Conservation (phyloP, 2,888 invertebrate species). For the Xestoiulus laeticollis region DNA sequence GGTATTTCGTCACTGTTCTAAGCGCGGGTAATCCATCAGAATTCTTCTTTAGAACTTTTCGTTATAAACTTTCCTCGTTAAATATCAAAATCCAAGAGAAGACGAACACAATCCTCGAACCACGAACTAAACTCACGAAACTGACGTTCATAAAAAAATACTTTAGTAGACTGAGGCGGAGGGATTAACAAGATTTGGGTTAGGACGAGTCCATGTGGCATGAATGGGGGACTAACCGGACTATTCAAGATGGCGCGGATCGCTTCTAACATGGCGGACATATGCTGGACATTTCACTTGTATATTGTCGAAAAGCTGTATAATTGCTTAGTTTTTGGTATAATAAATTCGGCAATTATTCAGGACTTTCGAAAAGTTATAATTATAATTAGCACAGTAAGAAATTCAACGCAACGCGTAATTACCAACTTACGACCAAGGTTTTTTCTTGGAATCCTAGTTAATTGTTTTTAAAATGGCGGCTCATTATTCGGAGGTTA, state of each 20-base stretch:
- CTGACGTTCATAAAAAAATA: not conserved
- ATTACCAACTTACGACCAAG: too few relatives aligned
- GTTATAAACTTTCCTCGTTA: not conserved
- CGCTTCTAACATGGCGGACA: not conserved
- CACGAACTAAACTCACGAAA: not conserved
- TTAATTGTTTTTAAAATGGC: too few relatives aligned
- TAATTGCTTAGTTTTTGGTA: too few relatives aligned
- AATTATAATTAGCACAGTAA: too few relatives aligned
- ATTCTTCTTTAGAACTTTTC: not conserved
- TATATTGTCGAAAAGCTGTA: too few relatives aligned
- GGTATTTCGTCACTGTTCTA: not conserved
- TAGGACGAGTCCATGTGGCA: not conserved
- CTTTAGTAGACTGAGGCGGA: not conserved
- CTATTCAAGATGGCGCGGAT: not conserved
- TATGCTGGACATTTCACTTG: too few relatives aligned
- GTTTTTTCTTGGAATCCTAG: too few relatives aligned
- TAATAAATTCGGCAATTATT: too few relatives aligned
- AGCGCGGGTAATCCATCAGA: not conserved
- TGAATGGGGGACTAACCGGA: too few relatives aligned
- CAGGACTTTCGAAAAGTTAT: too few relatives aligned
- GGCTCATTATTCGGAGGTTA: too few relatives aligned
- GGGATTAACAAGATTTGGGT: constrained; percentile 7
- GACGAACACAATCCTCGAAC: not conserved
- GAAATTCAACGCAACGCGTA: too few relatives aligned
- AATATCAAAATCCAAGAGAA: not conserved